Evolutionary conservation across 2,888 invertebrate species (phyloP).

Genomic region (Aricia artaxerxes): DNA sequence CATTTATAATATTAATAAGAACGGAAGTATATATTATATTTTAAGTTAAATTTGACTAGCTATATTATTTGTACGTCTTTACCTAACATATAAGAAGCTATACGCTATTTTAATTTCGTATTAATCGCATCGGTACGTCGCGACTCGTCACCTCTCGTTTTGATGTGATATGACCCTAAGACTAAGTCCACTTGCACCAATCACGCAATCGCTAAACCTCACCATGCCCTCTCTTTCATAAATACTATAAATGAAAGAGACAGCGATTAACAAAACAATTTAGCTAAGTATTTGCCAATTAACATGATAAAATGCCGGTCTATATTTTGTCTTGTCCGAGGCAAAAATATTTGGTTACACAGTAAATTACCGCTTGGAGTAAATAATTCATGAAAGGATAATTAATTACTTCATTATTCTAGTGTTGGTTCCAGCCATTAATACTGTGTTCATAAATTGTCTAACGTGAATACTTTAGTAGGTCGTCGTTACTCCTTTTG

Average conservation of each 20-base stretch:
- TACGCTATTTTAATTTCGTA: too few relatives aligned
- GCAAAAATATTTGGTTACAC: not conserved
- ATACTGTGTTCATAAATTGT: conserved; percentile 11
- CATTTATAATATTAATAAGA: too few relatives aligned
- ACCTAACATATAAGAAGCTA: too few relatives aligned
- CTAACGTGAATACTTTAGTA: not conserved
- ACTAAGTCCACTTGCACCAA: too few relatives aligned
- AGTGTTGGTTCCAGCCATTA: conserved; percentile 26
- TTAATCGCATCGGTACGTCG: too few relatives aligned
- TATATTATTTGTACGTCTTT: too few relatives aligned
- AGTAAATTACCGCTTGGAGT: conserved; percentile 15
- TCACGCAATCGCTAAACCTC: too few relatives aligned
- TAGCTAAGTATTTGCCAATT: not conserved
- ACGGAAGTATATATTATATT: too few relatives aligned
- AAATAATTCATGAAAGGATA: conserved; percentile 33
- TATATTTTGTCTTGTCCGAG: not conserved
- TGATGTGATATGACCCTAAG: too few relatives aligned
- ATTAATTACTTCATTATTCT: conserved; percentile 32
- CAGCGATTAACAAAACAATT: not conserved
- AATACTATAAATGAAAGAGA: not conserved
- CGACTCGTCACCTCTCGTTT: too few relatives aligned
- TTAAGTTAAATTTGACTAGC: too few relatives aligned
- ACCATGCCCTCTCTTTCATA: too few relatives aligned
- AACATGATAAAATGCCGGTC: not conserved
- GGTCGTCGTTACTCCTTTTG: not conserved